Conservation (phyloP, 2,113 vertebrate species). For the Illadopsis cleaveri region DNA sequence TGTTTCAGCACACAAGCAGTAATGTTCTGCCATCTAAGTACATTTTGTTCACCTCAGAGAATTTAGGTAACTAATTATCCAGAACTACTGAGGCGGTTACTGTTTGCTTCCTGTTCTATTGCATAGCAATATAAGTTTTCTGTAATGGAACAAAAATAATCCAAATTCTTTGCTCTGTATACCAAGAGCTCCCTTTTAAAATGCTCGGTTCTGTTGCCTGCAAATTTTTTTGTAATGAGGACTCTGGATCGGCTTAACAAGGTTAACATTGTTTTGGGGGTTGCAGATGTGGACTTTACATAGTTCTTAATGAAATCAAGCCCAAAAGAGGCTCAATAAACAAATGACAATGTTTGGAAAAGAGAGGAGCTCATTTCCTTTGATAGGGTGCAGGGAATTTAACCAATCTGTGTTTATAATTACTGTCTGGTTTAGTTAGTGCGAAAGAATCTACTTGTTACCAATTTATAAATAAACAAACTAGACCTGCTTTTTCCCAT, state of each 20-base stretch:
- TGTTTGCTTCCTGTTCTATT: conserved; percentile 72
- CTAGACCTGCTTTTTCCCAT: conserved; percentile 72
- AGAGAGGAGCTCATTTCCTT: conserved; percentile 84
- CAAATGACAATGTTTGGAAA: conserved; percentile 86
- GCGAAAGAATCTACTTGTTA: conserved; percentile 81
- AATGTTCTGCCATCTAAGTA: conserved; percentile 67
- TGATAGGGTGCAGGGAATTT: conserved; percentile 81
- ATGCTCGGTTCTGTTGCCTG: conserved; percentile 61
- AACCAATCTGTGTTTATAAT: conserved; percentile 85
- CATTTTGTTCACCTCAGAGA: conserved; percentile 74
- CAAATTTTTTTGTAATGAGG: conserved; percentile 76
- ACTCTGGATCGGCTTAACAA: conserved; percentile 77
- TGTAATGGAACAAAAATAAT: conserved; percentile 74
- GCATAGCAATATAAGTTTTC: conserved; percentile 71
- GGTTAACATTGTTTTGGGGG: conserved; percentile 78
- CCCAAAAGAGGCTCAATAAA: conserved; percentile 82
- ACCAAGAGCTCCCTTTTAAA: conserved; percentile 66
- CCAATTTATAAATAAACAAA: conserved; percentile 83
- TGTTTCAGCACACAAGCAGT: conserved; percentile 69
- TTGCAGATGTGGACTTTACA: conserved; percentile 82
- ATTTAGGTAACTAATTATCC: conserved; percentile 79
- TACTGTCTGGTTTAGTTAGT: conserved; percentile 82
- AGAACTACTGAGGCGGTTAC: conserved; percentile 71
- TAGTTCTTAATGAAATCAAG: conserved; percentile 82
- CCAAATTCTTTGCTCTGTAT: conserved; percentile 71